phyloP scores from a whole-genome alignment of 1,140 invertebrate species.

The Ditylenchus dipsaci region DNA sequence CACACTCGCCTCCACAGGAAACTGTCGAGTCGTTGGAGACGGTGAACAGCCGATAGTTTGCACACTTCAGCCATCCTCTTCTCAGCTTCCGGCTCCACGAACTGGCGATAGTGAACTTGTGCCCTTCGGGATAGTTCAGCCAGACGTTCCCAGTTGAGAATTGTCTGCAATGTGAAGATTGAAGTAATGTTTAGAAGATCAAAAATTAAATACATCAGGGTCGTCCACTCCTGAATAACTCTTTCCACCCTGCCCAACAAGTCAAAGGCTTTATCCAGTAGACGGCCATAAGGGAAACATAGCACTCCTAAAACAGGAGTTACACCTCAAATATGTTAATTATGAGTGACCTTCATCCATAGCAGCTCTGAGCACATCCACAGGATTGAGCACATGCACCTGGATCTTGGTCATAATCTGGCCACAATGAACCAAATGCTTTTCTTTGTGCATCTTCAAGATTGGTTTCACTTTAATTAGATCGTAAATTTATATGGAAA shows the following conservation, averaged over 20 bases:
- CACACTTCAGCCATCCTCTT: conserved; percentile 55
- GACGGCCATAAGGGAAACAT: conserved; percentile 55
- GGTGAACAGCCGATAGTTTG: conserved; percentile 50
- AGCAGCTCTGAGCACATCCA: conserved; percentile 53
- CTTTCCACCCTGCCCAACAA: conserved; percentile 44
- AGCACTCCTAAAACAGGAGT: conserved; percentile 42
- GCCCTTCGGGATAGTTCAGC: conserved; percentile 46
- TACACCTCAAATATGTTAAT: neutral
- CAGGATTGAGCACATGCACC: conserved; percentile 56
- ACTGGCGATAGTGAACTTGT: conserved; percentile 46
- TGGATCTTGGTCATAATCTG: conserved; percentile 52
- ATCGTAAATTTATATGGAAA: too few relatives aligned
- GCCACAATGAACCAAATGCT: conserved; percentile 29
- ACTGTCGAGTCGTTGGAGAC: conserved; percentile 51
- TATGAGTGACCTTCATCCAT: conserved; percentile 51
- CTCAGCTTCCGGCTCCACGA: conserved; percentile 52
- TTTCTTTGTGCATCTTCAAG: conserved; percentile 31
- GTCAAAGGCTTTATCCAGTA: conserved; percentile 48
- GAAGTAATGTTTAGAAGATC: too few relatives aligned
- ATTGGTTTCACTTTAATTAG: neutral
- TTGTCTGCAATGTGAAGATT: too few relatives aligned
- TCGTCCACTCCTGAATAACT: conserved; percentile 36
- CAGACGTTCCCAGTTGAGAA: conserved; percentile 44
- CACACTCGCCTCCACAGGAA: neutral
- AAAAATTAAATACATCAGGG: conserved; percentile 31